A percentile compares a stretch with the other conserved stretches of the same genome.
These are phyloP conservation scores for Philaethria dido DNA, from an alignment of 2,888 invertebrate species.

Conservation along the genomic window DNA sequence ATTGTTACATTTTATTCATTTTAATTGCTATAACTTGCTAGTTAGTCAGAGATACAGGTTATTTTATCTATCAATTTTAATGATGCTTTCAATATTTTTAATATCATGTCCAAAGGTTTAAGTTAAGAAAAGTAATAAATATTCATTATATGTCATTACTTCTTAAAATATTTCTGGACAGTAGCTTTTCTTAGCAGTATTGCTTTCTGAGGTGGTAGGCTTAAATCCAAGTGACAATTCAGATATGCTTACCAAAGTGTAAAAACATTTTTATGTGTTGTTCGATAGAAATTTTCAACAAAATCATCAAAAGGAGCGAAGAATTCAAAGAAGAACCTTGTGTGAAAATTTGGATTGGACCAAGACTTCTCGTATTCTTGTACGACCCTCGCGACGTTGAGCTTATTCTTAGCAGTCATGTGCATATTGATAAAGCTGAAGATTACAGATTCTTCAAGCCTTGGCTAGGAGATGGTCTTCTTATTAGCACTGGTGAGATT, in stretches of 20 bases:
- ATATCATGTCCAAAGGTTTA: not conserved
- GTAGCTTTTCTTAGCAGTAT: too few relatives aligned
- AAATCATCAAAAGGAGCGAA: constrained; percentile 79
- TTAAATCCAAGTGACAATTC: too few relatives aligned
- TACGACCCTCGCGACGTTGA: constrained; percentile 91
- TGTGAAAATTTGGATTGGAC: constrained; percentile 90
- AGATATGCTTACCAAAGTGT: too few relatives aligned
- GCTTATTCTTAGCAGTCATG: constrained; percentile 90
- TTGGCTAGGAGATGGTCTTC: constrained; percentile 92
- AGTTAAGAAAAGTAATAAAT: not conserved
- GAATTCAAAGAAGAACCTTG: constrained; percentile 82
- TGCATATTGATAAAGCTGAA: constrained; percentile 90
- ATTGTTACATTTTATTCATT: not conserved
- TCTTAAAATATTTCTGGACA: not conserved
- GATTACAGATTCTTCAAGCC: constrained; percentile 93
- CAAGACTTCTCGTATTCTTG: constrained; percentile 89
- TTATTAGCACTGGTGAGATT: constrained; percentile 89
- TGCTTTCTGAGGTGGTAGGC: too few relatives aligned
- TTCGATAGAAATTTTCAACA: constrained; percentile 87
- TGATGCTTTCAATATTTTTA: not conserved
- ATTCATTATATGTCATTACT: not conserved
- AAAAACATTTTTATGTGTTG: not conserved
- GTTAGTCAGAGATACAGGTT: not conserved
- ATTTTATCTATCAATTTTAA: not conserved
- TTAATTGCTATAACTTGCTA: not conserved